Evolutionary conservation across 2,888 invertebrate genomes (phyloP).

Genomic region (Drosophila bunnanda): DNA sequence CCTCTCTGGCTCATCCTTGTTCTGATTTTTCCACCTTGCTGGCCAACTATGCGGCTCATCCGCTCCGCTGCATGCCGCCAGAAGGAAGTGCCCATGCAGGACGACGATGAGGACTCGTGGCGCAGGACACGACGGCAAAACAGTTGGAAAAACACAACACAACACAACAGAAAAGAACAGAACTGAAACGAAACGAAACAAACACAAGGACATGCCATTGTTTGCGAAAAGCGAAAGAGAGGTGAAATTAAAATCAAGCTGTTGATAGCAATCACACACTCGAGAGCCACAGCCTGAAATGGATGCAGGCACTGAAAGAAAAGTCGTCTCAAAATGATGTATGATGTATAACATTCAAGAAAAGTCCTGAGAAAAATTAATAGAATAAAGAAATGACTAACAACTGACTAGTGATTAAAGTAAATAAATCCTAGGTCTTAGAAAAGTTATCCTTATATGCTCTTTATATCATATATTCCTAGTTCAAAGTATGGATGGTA

Average conservation of each 20-base stretch:
- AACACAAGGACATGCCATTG: conserved; percentile 41
- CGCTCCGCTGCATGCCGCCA: conserved; percentile 62
- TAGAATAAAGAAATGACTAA: too few relatives aligned
- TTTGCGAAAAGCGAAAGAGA: conserved; percentile 26
- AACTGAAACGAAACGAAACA: conserved; percentile 14
- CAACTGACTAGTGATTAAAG: too few relatives aligned
- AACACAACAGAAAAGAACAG: neutral
- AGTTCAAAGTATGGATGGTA: neutral
- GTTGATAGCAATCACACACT: conserved; percentile 79
- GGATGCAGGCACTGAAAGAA: conserved; percentile 21
- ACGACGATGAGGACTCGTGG: conserved; percentile 10
- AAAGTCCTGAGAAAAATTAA: neutral
- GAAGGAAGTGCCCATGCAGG: conserved; percentile 50
- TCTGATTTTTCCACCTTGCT: conserved; percentile 77
- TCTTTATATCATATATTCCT: neutral
- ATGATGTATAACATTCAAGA: too few relatives aligned
- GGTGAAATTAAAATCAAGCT: conserved; percentile 74
- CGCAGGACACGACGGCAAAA: conserved; percentile 44
- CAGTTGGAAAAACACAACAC: conserved; percentile 57
- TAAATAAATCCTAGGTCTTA: too few relatives aligned
- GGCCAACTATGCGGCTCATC: conserved; percentile 76
- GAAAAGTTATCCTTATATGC: too few relatives aligned
- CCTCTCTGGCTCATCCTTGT: conserved; percentile 40
- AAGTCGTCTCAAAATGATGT: neutral
- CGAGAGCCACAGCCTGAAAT: conserved; percentile 60